Percentiles rank a stretch among this genome's conserved stretches.
Evolutionary conservation across 2,888 invertebrate genomes (phyloP).

Genomic region (Gymnosoma rotundatum): DNA sequence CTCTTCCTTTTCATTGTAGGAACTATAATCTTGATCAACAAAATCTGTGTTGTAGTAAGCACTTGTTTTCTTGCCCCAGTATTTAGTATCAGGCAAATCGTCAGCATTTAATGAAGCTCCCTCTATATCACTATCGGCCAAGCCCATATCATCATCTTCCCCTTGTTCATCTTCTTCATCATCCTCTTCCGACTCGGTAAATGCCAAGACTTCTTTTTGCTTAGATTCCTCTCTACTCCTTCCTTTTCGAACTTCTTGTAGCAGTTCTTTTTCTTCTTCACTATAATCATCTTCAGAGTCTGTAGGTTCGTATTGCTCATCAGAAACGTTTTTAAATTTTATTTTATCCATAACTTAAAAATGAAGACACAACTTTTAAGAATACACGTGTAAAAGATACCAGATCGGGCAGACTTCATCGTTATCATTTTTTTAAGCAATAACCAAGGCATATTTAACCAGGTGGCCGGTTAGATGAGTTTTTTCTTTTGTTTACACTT

Average conservation of each 20-base stretch:
- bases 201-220: slow-evolving; percentile 86
- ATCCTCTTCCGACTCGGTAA: slow-evolving; percentile 82
- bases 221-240: slow-evolving; percentile 82
- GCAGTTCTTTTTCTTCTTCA: slow-evolving; percentile 85
- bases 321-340: slow-evolving; percentile 71
- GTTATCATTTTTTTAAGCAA: no score
- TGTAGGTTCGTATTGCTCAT: slow-evolving; percentile 84
- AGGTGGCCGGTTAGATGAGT: no score
- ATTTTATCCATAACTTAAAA: slow-evolving; percentile 75
- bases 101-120: slow-evolving; percentile 84
- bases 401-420: no score
- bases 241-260: slow-evolving; percentile 85
- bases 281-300: slow-evolving; percentile 90
- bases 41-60: slow-evolving; percentile 94
- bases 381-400: no score
- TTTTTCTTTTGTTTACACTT: no score
- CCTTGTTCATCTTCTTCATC: slow-evolving; percentile 80
- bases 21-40: slow-evolving; percentile 90
- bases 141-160: slow-evolving; percentile 81
- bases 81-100: slow-evolving; percentile 89
- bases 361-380: no score
- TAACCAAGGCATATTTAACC: no score
- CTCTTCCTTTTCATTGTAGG: slow-evolving; percentile 84
- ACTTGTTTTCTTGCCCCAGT: slow-evolving; percentile 93
- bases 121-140: slow-evolving; percentile 90